Conservation (phyloP, 2,888 invertebrate species). For the Ophion obscuratus region DNA sequence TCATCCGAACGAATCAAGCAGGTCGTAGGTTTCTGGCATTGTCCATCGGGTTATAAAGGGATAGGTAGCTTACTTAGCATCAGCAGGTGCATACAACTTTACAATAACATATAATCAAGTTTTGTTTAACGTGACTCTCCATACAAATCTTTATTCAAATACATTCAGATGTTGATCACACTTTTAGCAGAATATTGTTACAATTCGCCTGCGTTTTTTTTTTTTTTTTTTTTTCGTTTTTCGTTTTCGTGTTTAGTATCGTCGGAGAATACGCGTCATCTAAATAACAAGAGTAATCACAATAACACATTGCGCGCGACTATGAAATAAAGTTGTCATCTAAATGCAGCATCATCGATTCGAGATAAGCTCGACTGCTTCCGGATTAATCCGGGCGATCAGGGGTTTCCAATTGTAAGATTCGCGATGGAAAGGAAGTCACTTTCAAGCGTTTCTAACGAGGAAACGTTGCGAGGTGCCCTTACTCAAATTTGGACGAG, state of each 20-base stretch:
- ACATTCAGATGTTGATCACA: constrained; percentile 53
- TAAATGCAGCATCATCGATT: constrained; percentile 68
- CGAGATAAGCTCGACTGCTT: constrained; percentile 18
- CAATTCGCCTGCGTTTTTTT: constrained; percentile 15
- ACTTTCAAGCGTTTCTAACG: neutral
- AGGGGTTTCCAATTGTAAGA: neutral
- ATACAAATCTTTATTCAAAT: constrained; percentile 67
- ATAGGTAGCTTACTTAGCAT: constrained; percentile 5
- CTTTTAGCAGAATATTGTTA: constrained; percentile 44
- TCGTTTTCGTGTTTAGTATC: constrained; percentile 12
- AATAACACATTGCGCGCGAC: constrained; percentile 20
- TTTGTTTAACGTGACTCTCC: constrained; percentile 49
- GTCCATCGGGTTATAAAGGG: no score
- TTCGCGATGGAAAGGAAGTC: neutral
- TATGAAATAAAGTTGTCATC: constrained; percentile 67
- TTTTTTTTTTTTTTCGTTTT: constrained; percentile 27
- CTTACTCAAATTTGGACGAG: neutral
- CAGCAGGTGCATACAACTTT: constrained; percentile 23
- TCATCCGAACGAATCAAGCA: neutral
- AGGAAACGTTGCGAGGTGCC: neutral
- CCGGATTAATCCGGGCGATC: constrained; percentile 1
- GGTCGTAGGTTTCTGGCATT: neutral
- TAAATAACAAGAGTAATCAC: constrained; percentile 9
- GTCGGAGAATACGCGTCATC: constrained; percentile 22
- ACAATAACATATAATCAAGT: constrained; percentile 34